phyloP scores from a whole-genome alignment of 2,888 invertebrate genomes.

The Eupithecia pulchellata region DNA sequence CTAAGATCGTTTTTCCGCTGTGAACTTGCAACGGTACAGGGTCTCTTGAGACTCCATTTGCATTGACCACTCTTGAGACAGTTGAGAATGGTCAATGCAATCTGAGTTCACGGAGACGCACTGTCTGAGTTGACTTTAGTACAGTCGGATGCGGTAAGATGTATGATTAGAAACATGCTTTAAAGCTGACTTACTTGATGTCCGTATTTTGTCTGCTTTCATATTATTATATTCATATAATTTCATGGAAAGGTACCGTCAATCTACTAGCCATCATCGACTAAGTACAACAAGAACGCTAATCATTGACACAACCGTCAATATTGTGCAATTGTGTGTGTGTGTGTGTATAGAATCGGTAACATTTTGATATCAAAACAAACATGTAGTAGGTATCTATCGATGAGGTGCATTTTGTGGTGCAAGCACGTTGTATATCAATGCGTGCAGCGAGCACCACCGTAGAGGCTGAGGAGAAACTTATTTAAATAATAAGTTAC shows the following conservation, averaged over 20 bases:
- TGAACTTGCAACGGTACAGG: constrained; percentile 47
- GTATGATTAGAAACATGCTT: not conserved
- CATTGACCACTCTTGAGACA: constrained; percentile 38
- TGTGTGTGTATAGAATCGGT: not conserved
- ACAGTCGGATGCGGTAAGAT: constrained; percentile 15
- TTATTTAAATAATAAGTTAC: too few relatives aligned
- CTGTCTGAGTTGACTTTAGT: constrained; percentile 61
- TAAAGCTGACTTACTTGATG: not conserved
- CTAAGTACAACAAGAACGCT: not conserved
- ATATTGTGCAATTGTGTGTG: not conserved
- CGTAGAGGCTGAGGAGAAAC: too few relatives aligned
- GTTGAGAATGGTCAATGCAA: constrained; percentile 66
- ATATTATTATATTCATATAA: too few relatives aligned
- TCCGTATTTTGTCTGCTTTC: not conserved
- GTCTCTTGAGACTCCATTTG: constrained; percentile 55
- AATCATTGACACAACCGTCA: not conserved
- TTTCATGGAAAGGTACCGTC: too few relatives aligned
- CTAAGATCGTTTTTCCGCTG: constrained; percentile 23
- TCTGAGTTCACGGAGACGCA: constrained; percentile 48
- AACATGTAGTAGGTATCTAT: not conserved
- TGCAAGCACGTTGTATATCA: not conserved
- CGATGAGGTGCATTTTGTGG: not conserved
- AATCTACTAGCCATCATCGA: not conserved
- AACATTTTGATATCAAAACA: not conserved
- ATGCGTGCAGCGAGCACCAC: not conserved